phyloP scores from a whole-genome alignment of 1,140 invertebrate species.

The Pectinophora gossypiella region DNA sequence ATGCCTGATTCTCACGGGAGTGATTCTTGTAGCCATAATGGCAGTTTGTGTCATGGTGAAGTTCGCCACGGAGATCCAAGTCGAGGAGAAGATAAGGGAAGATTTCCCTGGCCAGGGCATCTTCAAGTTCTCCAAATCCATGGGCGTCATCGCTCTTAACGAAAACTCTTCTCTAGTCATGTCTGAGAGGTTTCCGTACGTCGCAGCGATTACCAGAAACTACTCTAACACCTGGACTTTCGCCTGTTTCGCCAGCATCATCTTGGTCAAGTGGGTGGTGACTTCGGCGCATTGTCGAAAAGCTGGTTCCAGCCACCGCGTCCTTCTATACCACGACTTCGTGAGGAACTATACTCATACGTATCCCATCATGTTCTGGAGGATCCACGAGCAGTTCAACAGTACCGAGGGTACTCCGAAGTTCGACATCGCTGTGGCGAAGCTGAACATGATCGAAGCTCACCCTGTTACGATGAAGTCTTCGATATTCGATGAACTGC shows the following conservation, averaged over 20 bases:
- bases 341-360: conserved; percentile 36
- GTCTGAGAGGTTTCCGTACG: conserved; percentile 39
- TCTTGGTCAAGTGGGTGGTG: conserved; percentile 49
- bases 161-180: conserved; percentile 24
- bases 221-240: conserved; percentile 35
- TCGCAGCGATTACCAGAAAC: conserved; percentile 43
- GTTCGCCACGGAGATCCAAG: conserved; percentile 52
- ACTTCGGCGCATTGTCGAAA: conserved; percentile 55
- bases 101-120: conserved; percentile 18
- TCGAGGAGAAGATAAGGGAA: conserved; percentile 48
- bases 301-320: conserved; percentile 32
- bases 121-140: conserved; percentile 32
- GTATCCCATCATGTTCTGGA: conserved; percentile 50
- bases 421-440: conserved; percentile 56
- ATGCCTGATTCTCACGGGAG: conserved; percentile 40
- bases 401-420: conserved; percentile 14
- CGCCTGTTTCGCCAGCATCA: conserved; percentile 50
- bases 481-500: conserved; percentile 30
- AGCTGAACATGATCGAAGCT: conserved; percentile 33
- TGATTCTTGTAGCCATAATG: conserved; percentile 51
- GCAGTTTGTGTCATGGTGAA: conserved; percentile 63
- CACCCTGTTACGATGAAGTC: conserved; percentile 28
- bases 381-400: conserved; percentile 47
- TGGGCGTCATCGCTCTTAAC: conserved; percentile 37
- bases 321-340: conserved; percentile 44